These are phyloP conservation scores for Phortica variegata DNA, from an alignment of 1,140 invertebrate species.

Conservation along the genomic window DNA sequence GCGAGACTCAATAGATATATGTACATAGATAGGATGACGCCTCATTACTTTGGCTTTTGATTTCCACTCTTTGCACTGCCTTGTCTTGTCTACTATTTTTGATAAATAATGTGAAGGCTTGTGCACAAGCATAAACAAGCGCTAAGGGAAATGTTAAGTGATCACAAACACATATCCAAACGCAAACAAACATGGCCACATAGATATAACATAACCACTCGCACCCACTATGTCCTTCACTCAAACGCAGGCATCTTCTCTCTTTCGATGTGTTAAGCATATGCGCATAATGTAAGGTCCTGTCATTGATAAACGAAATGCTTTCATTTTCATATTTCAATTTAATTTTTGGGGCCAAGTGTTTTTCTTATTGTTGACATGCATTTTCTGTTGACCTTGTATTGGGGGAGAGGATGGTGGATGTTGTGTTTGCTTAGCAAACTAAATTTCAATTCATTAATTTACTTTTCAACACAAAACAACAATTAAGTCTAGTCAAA, in stretches of 20 bases:
- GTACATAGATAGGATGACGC: too few relatives aligned
- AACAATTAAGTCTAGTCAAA: too few relatives aligned
- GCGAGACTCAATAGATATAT: too few relatives aligned
- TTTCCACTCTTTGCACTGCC: background rate
- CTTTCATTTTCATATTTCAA: constrained; percentile 51
- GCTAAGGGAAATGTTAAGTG: too few relatives aligned
- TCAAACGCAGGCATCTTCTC: too few relatives aligned
- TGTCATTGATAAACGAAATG: constrained; percentile 38
- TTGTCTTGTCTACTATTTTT: constrained; percentile 16
- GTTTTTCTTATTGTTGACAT: constrained; percentile 17
- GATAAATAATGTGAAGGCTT: constrained; percentile 27
- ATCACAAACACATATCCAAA: background rate
- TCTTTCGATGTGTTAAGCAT: constrained; percentile 26
- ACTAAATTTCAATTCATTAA: too few relatives aligned
- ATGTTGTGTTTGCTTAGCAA: too few relatives aligned
- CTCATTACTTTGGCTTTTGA: background rate
- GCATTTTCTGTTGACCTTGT: constrained; percentile 7
- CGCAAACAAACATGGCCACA: constrained; percentile 5
- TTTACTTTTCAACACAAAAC: too few relatives aligned
- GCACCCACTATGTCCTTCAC: too few relatives aligned
- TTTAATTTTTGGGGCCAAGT: constrained; percentile 25
- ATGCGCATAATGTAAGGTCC: constrained; percentile 35
- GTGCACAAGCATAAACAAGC: background rate
- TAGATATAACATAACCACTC: too few relatives aligned
- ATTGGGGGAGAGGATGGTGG: too few relatives aligned